phyloP scores from a whole-genome alignment of 2,888 invertebrate species.

The Sinentomon sp. region DNA sequence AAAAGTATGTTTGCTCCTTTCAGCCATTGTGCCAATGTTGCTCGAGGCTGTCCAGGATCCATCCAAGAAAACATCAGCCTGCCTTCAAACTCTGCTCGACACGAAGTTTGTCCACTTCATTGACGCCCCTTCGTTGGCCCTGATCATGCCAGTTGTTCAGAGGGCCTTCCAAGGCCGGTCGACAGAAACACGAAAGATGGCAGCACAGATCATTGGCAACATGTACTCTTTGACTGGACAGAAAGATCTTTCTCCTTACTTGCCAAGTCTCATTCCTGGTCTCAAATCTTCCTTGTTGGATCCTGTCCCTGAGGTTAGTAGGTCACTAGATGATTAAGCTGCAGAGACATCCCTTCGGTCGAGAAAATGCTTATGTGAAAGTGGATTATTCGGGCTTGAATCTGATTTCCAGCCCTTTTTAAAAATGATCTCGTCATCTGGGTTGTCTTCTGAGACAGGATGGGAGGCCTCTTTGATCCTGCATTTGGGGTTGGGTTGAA shows the following conservation, averaged over 20 bases:
- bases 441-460: too few species aligned
- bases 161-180: constrained; percentile 91
- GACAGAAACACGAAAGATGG: constrained; percentile 95
- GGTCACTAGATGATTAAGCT: too few species aligned
- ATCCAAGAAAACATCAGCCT: constrained; percentile 70
- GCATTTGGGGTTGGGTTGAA: too few species aligned
- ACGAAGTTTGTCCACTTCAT: constrained; percentile 98
- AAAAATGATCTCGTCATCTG: too few species aligned
- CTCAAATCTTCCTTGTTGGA: constrained; percentile 81
- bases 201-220: constrained; percentile 96
- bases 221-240: constrained; percentile 98
- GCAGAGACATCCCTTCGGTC: too few species aligned
- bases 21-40: constrained; percentile 60
- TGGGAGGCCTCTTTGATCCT: too few species aligned
- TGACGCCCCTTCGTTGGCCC: constrained; percentile 87
- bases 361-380: too few species aligned
- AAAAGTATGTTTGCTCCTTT: constrained; percentile 11
- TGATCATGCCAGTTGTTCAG: constrained; percentile 98
- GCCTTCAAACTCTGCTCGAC: constrained; percentile 74
- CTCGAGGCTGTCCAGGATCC: constrained; percentile 85
- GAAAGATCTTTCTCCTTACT: constrained; percentile 85
- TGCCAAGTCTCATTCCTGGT: constrained; percentile 87
- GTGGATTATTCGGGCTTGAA: too few species aligned
- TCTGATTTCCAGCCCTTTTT: too few species aligned
- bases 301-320: constrained; percentile 69